These are phyloP conservation scores for Chinchilla lanigera DNA, from an alignment of 2,113 vertebrate species.

Conservation along the genomic window DNA sequence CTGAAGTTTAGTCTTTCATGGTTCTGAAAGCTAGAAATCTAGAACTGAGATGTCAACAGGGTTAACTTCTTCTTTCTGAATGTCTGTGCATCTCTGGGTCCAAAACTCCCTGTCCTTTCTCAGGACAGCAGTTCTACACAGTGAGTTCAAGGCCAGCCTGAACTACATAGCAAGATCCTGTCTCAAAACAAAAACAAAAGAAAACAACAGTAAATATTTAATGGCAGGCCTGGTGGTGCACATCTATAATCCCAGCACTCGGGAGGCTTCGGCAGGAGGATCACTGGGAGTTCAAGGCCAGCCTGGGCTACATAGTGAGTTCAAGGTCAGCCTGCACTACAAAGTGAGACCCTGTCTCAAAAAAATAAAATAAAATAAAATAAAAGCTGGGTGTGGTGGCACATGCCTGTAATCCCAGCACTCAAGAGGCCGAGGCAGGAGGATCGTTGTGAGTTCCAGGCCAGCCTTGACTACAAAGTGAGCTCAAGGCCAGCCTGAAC, in stretches of 20 bases:
- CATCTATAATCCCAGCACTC: background rate
- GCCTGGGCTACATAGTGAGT: background rate
- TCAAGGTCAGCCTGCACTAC: no score
- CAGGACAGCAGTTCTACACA: background rate
- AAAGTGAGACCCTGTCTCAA: background rate
- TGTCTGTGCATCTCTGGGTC: background rate
- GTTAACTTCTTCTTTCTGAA: background rate
- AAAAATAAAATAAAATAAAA: background rate
- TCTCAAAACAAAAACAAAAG: background rate
- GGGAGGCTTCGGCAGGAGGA: no score
- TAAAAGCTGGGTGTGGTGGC: no score
- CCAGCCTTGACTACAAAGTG: no score
- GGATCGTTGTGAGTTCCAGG: no score
- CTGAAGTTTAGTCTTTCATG: background rate
- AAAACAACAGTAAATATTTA: background rate
- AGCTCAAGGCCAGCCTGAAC: no score
- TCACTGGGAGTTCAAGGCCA: no score
- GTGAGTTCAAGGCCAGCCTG: background rate
- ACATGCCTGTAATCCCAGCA: no score
- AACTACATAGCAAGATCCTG: background rate
- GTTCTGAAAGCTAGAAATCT: background rate
- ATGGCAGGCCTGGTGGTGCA: background rate
- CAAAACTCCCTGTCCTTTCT: background rate
- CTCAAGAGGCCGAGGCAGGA: no score
- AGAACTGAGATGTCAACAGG: background rate